Base-by-base conservation (phyloP, 2,888 invertebrate species). In the Ryuthela nishihirai region DNA sequence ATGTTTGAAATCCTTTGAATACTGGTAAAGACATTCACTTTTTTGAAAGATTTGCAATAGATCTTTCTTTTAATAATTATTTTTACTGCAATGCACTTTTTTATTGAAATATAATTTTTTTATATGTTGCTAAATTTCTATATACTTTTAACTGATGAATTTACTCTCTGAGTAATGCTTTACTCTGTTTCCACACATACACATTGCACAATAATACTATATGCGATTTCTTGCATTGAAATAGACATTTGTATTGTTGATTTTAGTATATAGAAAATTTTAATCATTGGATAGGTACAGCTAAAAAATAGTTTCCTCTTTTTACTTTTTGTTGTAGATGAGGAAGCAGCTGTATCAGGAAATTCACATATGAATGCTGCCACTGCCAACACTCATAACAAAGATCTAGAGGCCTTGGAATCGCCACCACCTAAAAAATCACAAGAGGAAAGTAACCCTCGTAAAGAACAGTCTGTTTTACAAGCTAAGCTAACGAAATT, bases 401-500 rank as follows among this genome's bases (percentile, higher is more conserved):
- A 40, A 32, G 49, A 49, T 9, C 38, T 25, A 15, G 49, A 53
- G 32, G 40, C 47, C n/a, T 32, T 29, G 24, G 42, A 44, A 21
- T 36, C 48, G 36, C 44, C 46, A 36, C 50, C 42, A 25, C 26
- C 39, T 9, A 58, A 64, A 17, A n/a, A n/a, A n/a, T n/a, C n/a
- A n/a, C n/a, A n/a, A n/a, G 59, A 54, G 18, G 65, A 65, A 26
- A 42, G 39, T 24, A 48, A 36, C 46, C 40, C 60, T 15, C 40
- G 61, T 6, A 95, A 95, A 75, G 97, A 98, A 74, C 95, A 98
- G 78, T 97, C 97, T 48, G 98, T 99, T 35, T 82, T 99, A 53
- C 99, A 99, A 78, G 94, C 97, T 20, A 99, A 99, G 78, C 83
- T 99, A 50, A 98, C 99, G 62, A 93, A 94, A 77, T 81, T 99